phyloP scores from a whole-genome alignment of 2,888 invertebrate genomes.

The Aradus depressus region DNA sequence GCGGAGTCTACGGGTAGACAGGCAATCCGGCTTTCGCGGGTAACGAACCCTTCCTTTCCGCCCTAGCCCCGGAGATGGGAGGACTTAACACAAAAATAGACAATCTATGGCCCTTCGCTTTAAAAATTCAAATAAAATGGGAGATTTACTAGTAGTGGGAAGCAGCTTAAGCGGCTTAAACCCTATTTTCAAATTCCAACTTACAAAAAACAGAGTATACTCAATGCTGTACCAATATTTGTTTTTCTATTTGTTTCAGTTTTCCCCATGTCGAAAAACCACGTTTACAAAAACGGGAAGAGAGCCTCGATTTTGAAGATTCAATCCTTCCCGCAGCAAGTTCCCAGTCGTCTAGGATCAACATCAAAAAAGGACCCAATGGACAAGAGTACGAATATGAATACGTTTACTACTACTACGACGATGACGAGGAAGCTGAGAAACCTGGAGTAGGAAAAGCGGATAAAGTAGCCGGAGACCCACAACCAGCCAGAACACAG shows the following conservation, averaged over 20 bases:
- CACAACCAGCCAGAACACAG: slow-evolving; percentile 3
- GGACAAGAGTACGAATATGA: slow-evolving; percentile 86
- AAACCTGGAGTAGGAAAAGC: slow-evolving; percentile 12
- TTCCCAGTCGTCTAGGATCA: slow-evolving; percentile 53
- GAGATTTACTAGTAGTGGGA: too few relatives aligned
- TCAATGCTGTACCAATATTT: too few relatives aligned
- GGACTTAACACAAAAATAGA: too few relatives aligned
- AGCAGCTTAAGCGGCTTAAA: too few relatives aligned
- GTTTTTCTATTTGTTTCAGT: slow-evolving; percentile 13
- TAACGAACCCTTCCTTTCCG: too few relatives aligned
- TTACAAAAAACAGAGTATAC: too few relatives aligned
- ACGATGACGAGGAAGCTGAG: slow-evolving; percentile 60
- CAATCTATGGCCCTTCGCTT: too few relatives aligned
- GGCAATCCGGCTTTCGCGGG: too few relatives aligned
- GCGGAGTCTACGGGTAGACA: too few relatives aligned
- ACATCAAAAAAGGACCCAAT: slow-evolving; percentile 71
- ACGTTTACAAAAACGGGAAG: slow-evolving; percentile 20
- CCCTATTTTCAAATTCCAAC: too few relatives aligned
- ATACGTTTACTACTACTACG: slow-evolving; percentile 82
- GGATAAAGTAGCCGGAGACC: slow-evolving; percentile 11
- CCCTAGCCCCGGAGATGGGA: too few relatives aligned
- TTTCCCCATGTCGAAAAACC: slow-evolving; percentile 3
- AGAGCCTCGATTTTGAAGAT: slow-evolving; percentile 33
- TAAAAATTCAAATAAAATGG: too few relatives aligned
- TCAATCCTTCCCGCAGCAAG: slow-evolving; percentile 24